Evolutionary conservation across 2,888 invertebrate species (phyloP).

Genomic region (Pristionchus maxplancki): DNA sequence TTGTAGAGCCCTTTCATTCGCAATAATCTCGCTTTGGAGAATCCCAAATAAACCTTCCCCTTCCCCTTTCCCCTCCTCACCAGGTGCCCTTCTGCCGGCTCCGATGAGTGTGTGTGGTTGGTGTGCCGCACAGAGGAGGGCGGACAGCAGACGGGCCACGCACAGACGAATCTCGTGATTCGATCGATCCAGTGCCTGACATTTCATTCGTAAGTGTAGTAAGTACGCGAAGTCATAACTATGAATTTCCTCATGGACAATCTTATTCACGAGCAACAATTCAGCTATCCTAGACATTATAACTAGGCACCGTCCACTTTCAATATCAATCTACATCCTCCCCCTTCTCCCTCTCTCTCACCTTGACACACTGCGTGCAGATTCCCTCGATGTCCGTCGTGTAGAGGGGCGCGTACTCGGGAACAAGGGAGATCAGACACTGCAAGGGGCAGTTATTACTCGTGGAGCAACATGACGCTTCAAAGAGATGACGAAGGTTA

Average conservation of each 20-base stretch:
- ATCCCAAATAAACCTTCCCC: too few relatives aligned
- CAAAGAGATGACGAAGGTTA: not conserved
- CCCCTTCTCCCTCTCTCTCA: not conserved
- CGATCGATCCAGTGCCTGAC: slow-evolving; percentile 88
- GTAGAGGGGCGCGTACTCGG: slow-evolving; percentile 88
- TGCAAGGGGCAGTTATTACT: not conserved
- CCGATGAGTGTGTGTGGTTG: slow-evolving; percentile 56
- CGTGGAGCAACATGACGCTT: too few relatives aligned
- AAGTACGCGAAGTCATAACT: not conserved
- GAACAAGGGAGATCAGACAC: slow-evolving; percentile 87
- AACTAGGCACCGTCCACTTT: too few relatives aligned
- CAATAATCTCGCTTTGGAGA: too few relatives aligned
- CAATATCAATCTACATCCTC: not conserved
- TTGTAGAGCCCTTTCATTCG: too few relatives aligned
- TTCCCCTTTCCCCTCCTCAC: too few relatives aligned
- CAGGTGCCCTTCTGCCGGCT: not conserved
- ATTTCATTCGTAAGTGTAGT: slow-evolving; percentile 9
- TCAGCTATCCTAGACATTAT: too few relatives aligned
- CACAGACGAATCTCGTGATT: slow-evolving; percentile 93
- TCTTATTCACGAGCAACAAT: too few relatives aligned
- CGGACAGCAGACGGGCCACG: slow-evolving; percentile 92
- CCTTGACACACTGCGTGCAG: slow-evolving; percentile 72
- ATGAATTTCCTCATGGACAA: not conserved
- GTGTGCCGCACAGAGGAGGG: slow-evolving; percentile 85
- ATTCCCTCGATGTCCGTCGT: slow-evolving; percentile 81